These are phyloP conservation scores for Coregonus clupeaformis DNA, from an alignment of 2,113 vertebrate genomes.

Conservation along the genomic window DNA sequence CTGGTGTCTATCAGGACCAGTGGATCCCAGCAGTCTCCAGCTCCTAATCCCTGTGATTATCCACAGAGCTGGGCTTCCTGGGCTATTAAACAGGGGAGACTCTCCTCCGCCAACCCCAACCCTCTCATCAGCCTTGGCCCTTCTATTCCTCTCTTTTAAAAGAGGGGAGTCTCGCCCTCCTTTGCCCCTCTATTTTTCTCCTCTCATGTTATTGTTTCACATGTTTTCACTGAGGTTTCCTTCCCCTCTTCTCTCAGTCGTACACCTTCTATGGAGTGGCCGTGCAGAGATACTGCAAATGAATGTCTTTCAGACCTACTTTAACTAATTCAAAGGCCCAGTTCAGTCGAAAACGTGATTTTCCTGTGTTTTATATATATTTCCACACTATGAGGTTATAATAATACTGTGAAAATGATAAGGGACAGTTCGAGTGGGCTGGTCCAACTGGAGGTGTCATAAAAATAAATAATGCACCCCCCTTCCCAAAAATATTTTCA, in stretches of 20 bases:
- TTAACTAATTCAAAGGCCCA: too few relatives aligned
- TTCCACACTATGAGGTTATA: too few relatives aligned
- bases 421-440: too few relatives aligned
- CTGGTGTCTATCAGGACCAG: slow-evolving; percentile 42
- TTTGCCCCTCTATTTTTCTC: slow-evolving; percentile 46
- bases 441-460: too few relatives aligned
- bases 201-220: slow-evolving; percentile 49
- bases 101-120: slow-evolving; percentile 7
- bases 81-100: slow-evolving; percentile 36
- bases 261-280: not conserved
- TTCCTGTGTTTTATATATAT: too few relatives aligned
- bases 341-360: too few relatives aligned
- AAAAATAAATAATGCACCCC: too few relatives aligned
- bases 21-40: slow-evolving; percentile 58
- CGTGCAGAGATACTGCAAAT: not conserved
- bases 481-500: too few relatives aligned
- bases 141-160: slow-evolving; percentile 33
- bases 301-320: not conserved
- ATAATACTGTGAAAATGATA: too few relatives aligned
- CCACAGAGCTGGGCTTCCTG: slow-evolving; percentile 25
- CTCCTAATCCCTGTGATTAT: slow-evolving; percentile 73
- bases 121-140: slow-evolving; percentile 67
- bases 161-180: not conserved
- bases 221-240: slow-evolving; percentile 31
- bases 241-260: slow-evolving; percentile 26